Conservation (phyloP, 2,113 vertebrate species). For the Crotalus horridus region DNA sequence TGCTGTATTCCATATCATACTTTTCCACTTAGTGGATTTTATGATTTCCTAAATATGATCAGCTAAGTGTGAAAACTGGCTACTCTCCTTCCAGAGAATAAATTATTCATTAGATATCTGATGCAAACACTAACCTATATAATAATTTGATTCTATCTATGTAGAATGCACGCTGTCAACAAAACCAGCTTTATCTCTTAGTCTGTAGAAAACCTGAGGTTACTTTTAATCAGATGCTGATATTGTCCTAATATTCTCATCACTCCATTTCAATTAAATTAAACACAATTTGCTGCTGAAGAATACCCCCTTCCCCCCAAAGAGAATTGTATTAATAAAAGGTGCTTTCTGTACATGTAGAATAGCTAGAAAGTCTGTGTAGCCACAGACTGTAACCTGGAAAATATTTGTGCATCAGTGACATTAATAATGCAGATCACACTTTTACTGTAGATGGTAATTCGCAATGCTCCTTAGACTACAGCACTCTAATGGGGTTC, state of each 20-base stretch:
- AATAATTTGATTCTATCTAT: not conserved
- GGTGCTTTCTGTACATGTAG: not conserved
- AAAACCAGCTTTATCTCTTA: not conserved
- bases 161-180: not conserved
- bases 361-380: not conserved
- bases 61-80: not conserved
- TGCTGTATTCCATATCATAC: not conserved
- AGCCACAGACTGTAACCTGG: not conserved
- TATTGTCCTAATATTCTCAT: not conserved
- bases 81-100: not conserved
- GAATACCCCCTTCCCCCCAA: not conserved
- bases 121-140: not conserved
- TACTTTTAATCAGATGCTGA: not conserved
- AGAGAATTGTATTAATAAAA: not conserved
- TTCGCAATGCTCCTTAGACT: not conserved
- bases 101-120: not conserved
- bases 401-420: slow-evolving; percentile 8
- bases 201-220: not conserved
- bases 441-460: not conserved
- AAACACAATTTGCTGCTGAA: not conserved
- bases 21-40: not conserved
- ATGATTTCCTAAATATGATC: not conserved
- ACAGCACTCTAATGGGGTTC: not conserved
- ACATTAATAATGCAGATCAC: not conserved
- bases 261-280: not conserved